phyloP scores from a whole-genome alignment of 2,113 vertebrate genomes.

The Tylochromis polylepis region DNA sequence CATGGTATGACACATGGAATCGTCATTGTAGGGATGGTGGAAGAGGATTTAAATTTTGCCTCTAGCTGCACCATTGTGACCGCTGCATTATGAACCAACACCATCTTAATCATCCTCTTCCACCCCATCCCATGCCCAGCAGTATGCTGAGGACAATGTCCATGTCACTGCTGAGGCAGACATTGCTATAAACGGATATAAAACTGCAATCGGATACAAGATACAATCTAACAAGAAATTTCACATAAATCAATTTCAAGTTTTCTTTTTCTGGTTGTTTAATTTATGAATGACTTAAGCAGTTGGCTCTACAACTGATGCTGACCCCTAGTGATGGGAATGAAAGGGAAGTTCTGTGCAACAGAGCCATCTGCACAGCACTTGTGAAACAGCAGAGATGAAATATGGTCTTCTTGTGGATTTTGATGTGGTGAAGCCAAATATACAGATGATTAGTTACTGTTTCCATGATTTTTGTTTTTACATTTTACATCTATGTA shows the following conservation, averaged over 20 bases:
- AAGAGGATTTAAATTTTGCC: neutral
- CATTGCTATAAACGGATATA: neutral
- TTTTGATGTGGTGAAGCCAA: neutral
- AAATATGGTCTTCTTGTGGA: neutral
- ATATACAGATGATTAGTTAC: neutral
- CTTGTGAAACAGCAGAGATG: neutral
- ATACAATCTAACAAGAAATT: neutral
- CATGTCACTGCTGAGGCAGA: neutral
- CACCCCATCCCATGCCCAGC: neutral
- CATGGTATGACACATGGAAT: neutral
- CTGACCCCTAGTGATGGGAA: conserved; percentile 30
- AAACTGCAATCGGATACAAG: neutral
- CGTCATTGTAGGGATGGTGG: neutral
- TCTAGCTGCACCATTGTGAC: neutral
- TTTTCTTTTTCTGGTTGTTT: neutral
- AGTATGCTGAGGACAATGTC: neutral
- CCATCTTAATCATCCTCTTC: neutral
- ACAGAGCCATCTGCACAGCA: neutral
- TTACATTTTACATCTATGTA: neutral
- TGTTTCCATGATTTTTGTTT: neutral
- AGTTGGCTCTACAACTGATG: neutral
- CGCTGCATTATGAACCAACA: neutral
- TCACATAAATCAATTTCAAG: neutral
- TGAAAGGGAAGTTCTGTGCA: neutral
- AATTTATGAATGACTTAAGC: neutral